phyloP scores from a whole-genome alignment of 2,888 invertebrate genomes.

The Danaus chrysippus region DNA sequence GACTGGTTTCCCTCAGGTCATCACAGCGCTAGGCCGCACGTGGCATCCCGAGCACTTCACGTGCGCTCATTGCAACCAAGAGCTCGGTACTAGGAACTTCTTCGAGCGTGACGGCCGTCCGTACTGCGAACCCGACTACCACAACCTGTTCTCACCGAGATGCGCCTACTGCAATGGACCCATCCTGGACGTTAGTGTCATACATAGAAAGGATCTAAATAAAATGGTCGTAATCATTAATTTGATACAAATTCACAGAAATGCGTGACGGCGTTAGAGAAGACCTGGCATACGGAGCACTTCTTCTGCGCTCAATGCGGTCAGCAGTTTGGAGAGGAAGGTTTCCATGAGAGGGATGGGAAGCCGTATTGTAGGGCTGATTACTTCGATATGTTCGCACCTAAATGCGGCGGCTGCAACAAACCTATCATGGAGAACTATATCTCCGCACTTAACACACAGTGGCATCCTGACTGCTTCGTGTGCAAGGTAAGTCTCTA shows the following conservation, averaged over 20 bases:
- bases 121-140: constrained; percentile 99
- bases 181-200: constrained; percentile 93
- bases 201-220: neutral
- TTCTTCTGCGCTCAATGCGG: constrained; percentile 99
- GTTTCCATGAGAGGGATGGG: constrained; percentile 97
- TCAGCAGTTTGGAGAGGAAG: constrained; percentile 97
- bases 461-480: constrained; percentile 99
- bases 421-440: constrained; percentile 98
- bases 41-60: constrained; percentile 99
- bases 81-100: constrained; percentile 98
- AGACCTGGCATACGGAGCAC: constrained; percentile 99
- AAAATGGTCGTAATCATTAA: constrained; percentile 6
- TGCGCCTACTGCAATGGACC: constrained; percentile 99
- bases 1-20: constrained; percentile 77
- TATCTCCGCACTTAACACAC: constrained; percentile 97
- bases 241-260: constrained; percentile 82
- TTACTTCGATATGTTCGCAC: constrained; percentile 98
- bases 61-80: constrained; percentile 97
- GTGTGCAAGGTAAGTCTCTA: constrained; percentile 94
- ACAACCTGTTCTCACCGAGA: constrained; percentile 98
- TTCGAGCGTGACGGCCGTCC: constrained; percentile 98
- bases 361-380: constrained; percentile 97
- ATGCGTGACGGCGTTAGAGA: constrained; percentile 98
- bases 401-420: constrained; percentile 97
- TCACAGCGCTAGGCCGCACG: constrained; percentile 97